Evolutionary conservation across 2,797 vertebrate species (phyloP).

Genomic region (Mus minutoides): DNA sequence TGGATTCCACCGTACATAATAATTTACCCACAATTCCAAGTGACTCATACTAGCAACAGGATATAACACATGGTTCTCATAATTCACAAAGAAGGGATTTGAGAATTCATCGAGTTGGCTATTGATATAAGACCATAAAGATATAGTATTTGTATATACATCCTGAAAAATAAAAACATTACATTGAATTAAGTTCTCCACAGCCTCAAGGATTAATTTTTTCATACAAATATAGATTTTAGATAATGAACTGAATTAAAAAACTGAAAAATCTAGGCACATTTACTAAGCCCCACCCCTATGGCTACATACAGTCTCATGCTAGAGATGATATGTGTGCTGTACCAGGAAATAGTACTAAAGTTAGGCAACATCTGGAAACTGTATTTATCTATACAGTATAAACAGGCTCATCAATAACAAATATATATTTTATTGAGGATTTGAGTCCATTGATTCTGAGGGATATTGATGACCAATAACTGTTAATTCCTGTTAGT

Average conservation of each 20-base stretch:
- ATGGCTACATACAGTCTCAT: not conserved
- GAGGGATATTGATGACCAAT: not conserved
- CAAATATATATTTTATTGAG: not conserved
- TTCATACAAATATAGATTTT: not conserved
- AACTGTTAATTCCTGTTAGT: not conserved
- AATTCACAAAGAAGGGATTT: constrained; percentile 97
- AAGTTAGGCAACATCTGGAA: not conserved
- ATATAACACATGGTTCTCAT: constrained; percentile 95
- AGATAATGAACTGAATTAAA: constrained; percentile 5
- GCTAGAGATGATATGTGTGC: not conserved
- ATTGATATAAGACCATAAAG: constrained; percentile 97
- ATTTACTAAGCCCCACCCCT: not conserved
- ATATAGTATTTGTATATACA: constrained; percentile 91
- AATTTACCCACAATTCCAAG: constrained; percentile 96
- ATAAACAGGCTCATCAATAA: not conserved
- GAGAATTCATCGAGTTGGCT: constrained; percentile 96
- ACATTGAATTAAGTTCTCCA: not conserved
- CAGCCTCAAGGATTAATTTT: not conserved
- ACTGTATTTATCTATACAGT: not conserved
- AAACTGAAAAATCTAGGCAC: not conserved
- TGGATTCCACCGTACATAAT: constrained; percentile 97
- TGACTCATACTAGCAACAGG: constrained; percentile 95
- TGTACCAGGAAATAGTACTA: not conserved
- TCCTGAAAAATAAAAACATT: constrained; percentile 86
- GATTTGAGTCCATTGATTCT: not conserved